These are phyloP conservation scores for Drosophila pruinosa DNA, from an alignment of 1,140 invertebrate genomes.

Conservation along the genomic window DNA sequence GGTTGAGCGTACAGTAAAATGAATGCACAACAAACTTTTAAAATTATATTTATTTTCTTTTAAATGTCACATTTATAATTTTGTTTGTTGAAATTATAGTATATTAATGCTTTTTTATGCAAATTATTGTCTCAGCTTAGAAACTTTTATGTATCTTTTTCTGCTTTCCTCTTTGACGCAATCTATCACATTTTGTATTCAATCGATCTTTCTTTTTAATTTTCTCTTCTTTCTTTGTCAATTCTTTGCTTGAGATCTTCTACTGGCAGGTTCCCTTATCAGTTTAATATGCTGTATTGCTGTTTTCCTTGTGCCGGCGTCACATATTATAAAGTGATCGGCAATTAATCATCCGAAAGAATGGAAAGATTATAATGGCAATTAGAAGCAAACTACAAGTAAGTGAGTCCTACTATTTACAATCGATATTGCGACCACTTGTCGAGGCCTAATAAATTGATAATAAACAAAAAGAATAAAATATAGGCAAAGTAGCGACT, in stretches of 20 bases:
- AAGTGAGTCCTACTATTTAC: constrained; percentile 1
- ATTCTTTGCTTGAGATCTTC: neutral
- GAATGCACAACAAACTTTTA: no score
- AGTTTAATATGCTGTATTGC: neutral
- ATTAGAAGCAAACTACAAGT: neutral
- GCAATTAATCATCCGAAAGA: neutral
- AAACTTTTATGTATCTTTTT: no score
- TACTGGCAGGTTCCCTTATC: neutral
- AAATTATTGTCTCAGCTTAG: no score
- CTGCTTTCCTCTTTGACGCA: no score
- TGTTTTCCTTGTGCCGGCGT: neutral
- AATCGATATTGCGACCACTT: neutral
- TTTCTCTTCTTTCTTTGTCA: neutral
- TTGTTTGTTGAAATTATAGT: no score
- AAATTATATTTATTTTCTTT: no score
- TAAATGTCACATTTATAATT: no score
- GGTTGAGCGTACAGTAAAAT: no score
- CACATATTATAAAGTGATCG: neutral
- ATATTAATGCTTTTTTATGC: no score
- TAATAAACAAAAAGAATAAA: neutral
- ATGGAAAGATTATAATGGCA: neutral
- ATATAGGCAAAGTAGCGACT: neutral
- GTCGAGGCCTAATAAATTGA: constrained; percentile 11
- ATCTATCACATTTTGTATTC: no score
- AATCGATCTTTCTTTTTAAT: neutral